Conservation (phyloP, 2,888 invertebrate species). For the Schrankia costaestrigalis region DNA sequence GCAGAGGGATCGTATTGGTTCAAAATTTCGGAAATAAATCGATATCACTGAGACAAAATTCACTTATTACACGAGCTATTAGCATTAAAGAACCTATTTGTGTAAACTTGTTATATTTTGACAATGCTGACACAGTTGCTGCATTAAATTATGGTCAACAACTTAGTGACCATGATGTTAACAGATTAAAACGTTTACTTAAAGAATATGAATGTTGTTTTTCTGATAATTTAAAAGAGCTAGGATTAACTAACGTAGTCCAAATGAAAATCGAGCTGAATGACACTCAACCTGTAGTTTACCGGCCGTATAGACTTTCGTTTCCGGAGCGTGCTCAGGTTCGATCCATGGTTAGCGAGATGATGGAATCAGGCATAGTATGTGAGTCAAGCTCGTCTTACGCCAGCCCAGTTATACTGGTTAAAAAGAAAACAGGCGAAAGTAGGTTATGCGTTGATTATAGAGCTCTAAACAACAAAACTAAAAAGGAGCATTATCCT, state of each 20-base stretch:
- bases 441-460: slow-evolving; percentile 25
- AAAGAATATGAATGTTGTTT: slow-evolving; percentile 8
- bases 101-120: neutral
- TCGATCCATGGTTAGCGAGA: slow-evolving; percentile 21
- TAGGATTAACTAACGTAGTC: slow-evolving; percentile 3
- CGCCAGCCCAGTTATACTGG: slow-evolving; percentile 28
- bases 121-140: neutral
- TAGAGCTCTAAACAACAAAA: slow-evolving; percentile 22
- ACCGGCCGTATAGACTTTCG: neutral
- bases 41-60: neutral
- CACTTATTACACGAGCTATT: neutral
- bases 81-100: neutral
- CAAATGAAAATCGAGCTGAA: slow-evolving; percentile 2
- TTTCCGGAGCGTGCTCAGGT: neutral
- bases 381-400: slow-evolving; percentile 20
- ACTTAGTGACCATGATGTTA: neutral
- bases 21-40: neutral
- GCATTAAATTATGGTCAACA: neutral
- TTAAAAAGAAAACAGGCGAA: slow-evolving; percentile 30
- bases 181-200: slow-evolving; percentile 1
- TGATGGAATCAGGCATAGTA: slow-evolving; percentile 22
- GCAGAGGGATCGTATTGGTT: neutral
- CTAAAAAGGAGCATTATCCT: slow-evolving; percentile 19
- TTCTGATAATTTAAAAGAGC: slow-evolving; percentile 6
- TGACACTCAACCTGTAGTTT: neutral